A percentile compares a stretch with the other conserved stretches of the same genome.
These are phyloP conservation scores for Helarctos malayanus DNA, from an alignment of 2,797 vertebrate genomes.

Conservation along the genomic window DNA sequence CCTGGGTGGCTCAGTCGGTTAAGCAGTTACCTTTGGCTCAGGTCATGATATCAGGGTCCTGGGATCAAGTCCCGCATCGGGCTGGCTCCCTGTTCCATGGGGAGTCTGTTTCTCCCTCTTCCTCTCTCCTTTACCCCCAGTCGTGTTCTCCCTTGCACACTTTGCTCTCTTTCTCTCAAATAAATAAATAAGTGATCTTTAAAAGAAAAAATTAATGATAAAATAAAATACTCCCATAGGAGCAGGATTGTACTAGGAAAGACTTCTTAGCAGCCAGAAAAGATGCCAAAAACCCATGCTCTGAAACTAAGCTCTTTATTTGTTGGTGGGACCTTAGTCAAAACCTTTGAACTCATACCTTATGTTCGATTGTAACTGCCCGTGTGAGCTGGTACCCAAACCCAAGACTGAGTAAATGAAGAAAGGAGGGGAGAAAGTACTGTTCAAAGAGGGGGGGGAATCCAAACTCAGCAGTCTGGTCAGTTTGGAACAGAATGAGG, in stretches of 20 bases:
- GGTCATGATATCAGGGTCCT: neutral
- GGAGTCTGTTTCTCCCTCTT: neutral
- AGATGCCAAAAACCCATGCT: neutral
- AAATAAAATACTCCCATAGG: neutral
- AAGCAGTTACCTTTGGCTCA: neutral
- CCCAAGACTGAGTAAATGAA: neutral
- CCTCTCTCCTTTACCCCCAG: neutral
- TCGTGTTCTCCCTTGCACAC: neutral
- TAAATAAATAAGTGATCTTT: neutral
- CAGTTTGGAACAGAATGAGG: neutral
- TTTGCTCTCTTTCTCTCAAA: neutral
- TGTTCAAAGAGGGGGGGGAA: neutral
- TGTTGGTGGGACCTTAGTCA: neutral
- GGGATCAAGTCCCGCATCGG: neutral
- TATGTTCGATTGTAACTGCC: neutral
- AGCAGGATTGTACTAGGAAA: slow-evolving; percentile 46
- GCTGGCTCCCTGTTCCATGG: neutral
- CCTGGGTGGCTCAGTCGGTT: neutral
- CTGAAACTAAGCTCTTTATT: slow-evolving; percentile 11
- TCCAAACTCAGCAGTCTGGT: neutral
- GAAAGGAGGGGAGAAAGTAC: neutral
- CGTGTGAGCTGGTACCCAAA: neutral
- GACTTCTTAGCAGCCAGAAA: neutral
- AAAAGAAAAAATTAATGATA: neutral
- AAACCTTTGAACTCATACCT: neutral